Percentiles rank a stretch among this genome's conserved stretches.
phyloP scores from a whole-genome alignment of 2,797 vertebrate species.

The Rachycentron canadum region DNA sequence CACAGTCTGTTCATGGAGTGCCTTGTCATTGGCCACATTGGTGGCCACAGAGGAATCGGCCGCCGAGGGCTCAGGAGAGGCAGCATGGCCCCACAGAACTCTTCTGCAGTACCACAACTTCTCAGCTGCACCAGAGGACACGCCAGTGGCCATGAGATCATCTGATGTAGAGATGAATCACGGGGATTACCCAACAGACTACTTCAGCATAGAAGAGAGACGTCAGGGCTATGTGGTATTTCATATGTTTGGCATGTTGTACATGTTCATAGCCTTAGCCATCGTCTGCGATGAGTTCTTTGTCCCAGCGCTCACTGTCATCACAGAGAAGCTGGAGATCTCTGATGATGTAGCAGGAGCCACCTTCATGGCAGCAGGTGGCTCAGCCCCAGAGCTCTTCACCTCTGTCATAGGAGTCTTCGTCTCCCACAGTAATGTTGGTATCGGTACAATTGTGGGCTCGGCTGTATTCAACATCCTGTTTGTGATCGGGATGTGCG shows the following conservation, averaged over 20 bases:
- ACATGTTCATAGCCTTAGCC: constrained; percentile 98
- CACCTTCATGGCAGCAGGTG: constrained; percentile 98
- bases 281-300: constrained; percentile 98
- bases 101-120: constrained; percentile 88
- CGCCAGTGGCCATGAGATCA: constrained; percentile 73
- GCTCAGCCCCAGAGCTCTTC: constrained; percentile 97
- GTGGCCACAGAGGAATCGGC: constrained; percentile 44
- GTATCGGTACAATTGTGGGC: constrained; percentile 97
- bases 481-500: constrained; percentile 99
- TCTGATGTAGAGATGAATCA: constrained; percentile 77
- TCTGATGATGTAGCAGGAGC: constrained; percentile 98
- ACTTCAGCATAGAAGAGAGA: constrained; percentile 91
- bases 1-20: constrained; percentile 91
- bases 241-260: constrained; percentile 96
- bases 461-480: constrained; percentile 98
- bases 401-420: constrained; percentile 98
- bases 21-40: constrained; percentile 88
- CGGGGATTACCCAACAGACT: constrained; percentile 93
- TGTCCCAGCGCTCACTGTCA: constrained; percentile 95
- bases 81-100: constrained; percentile 87
- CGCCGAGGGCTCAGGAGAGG: constrained; percentile 63
- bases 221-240: constrained; percentile 90
- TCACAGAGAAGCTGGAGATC: constrained; percentile 94
- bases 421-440: constrained; percentile 96
- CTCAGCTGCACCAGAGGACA: constrained; percentile 69